These are phyloP conservation scores for Gorsachius magnificus DNA, from an alignment of 2,797 vertebrate species.

Conservation along the genomic window DNA sequence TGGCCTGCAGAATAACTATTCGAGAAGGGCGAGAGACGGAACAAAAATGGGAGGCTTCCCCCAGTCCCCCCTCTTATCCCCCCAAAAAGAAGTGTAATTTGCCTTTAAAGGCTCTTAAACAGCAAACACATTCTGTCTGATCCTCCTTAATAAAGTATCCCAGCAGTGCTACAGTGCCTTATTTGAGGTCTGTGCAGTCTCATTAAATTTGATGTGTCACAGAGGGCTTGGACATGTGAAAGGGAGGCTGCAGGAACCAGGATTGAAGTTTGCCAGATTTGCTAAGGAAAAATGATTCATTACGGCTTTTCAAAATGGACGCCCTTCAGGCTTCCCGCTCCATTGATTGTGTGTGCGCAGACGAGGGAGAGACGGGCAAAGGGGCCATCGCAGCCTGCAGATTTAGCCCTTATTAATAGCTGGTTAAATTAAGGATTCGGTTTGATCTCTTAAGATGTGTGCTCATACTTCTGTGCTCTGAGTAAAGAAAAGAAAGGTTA, in stretches of 20 bases:
- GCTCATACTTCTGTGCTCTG: neutral
- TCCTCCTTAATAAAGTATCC: slow-evolving; percentile 75
- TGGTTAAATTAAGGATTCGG: slow-evolving; percentile 68
- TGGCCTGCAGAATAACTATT: slow-evolving; percentile 13
- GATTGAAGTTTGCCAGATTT: slow-evolving; percentile 74
- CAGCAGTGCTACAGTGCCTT: slow-evolving; percentile 66
- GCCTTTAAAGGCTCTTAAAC: slow-evolving; percentile 72
- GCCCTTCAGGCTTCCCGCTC: slow-evolving; percentile 72
- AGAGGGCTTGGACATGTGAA: slow-evolving; percentile 74
- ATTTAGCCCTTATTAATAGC: slow-evolving; percentile 79
- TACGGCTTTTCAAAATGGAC: slow-evolving; percentile 73
- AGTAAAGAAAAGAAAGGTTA: slow-evolving; percentile 29
- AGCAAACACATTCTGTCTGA: slow-evolving; percentile 70
- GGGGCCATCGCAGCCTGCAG: slow-evolving; percentile 54
- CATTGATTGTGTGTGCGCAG: slow-evolving; percentile 14
- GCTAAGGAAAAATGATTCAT: slow-evolving; percentile 74
- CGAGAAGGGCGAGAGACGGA: neutral
- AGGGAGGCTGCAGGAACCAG: slow-evolving; percentile 72
- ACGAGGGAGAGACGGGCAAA: neutral
- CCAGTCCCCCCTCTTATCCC: neutral
- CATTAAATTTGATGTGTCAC: slow-evolving; percentile 81
- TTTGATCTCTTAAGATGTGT: slow-evolving; percentile 62
- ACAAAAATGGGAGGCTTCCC: slow-evolving; percentile 38
- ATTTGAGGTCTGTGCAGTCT: slow-evolving; percentile 78
- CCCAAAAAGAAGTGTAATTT: slow-evolving; percentile 64